phyloP scores from a whole-genome alignment of 2,113 vertebrate species.

The Phrynosoma blainvillii region DNA sequence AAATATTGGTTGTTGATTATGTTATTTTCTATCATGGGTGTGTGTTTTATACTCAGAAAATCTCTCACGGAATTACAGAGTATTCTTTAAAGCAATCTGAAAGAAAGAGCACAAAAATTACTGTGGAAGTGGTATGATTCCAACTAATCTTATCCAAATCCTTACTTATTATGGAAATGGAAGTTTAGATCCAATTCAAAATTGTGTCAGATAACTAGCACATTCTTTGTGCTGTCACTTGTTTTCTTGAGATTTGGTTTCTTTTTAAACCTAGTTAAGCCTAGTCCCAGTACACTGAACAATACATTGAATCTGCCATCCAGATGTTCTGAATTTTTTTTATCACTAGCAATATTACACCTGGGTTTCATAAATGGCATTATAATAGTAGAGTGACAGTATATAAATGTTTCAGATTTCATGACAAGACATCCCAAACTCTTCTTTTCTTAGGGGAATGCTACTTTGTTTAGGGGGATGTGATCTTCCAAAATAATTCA shows the following conservation, averaged over 20 bases:
- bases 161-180: not conserved
- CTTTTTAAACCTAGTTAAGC: conserved; percentile 23
- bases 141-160: not conserved
- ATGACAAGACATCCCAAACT: not conserved
- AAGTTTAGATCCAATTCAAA: not conserved
- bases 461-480: not conserved
- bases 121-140: not conserved
- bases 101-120: not conserved
- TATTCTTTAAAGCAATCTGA: not conserved
- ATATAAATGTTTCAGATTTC: conserved; percentile 1
- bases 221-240: not conserved
- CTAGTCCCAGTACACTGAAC: conserved; percentile 16
- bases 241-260: not conserved
- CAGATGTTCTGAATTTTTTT: not conserved
- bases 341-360: conserved; percentile 4
- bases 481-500: not conserved
- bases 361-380: not conserved
- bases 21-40: not conserved
- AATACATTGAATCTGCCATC: conserved; percentile 18
- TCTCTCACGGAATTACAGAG: not conserved
- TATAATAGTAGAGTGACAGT: not conserved
- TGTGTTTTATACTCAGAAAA: not conserved
- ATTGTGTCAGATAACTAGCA: not conserved
- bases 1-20: not conserved
- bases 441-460: not conserved